Evolutionary conservation across 2,797 vertebrate genomes (phyloP).

Genomic region (Gymnodraco acuticeps): DNA sequence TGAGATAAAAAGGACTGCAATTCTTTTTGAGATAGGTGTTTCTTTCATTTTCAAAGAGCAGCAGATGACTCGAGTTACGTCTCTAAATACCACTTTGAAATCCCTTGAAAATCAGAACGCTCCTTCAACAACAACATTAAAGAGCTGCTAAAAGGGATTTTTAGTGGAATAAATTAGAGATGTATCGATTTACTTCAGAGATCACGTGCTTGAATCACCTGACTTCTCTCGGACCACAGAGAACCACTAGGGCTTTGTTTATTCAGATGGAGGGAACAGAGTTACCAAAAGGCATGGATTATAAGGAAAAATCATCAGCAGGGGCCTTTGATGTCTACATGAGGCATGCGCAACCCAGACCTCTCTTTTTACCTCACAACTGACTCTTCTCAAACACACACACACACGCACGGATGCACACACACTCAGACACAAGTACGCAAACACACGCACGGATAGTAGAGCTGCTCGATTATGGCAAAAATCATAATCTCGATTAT

Average conservation of each 20-base stretch:
- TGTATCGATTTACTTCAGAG: conserved; percentile 80
- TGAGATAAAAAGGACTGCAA: conserved; percentile 73
- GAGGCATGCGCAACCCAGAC: conserved; percentile 90
- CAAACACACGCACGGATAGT: conserved; percentile 23
- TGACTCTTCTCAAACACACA: conserved; percentile 24
- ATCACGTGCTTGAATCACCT: conserved; percentile 82
- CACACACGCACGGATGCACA: conserved; percentile 17
- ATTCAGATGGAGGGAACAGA: conserved; percentile 87
- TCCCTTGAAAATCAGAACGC: conserved; percentile 81
- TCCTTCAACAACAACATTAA: conserved; percentile 85
- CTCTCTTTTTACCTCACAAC: conserved; percentile 72
- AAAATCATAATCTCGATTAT: no score
- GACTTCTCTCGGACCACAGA: conserved; percentile 80
- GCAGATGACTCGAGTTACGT: conserved; percentile 78
- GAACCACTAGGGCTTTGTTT: conserved; percentile 87
- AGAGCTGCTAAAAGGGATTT: conserved; percentile 81
- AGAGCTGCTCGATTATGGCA: no score
- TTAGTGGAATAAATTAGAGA: conserved; percentile 82
- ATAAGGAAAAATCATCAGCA: conserved; percentile 89
- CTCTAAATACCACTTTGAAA: conserved; percentile 86
- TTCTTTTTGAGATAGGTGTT: conserved; percentile 79
- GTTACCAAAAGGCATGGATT: conserved; percentile 87
- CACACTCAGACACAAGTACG: conserved; percentile 24
- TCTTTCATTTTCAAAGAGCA: conserved; percentile 84
- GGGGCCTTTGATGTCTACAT: conserved; percentile 93